Evolutionary conservation across 1,140 invertebrate species (phyloP), one percentile per base, ranked within the genome.

Genomic region (Bombus difficillimus): DNA sequence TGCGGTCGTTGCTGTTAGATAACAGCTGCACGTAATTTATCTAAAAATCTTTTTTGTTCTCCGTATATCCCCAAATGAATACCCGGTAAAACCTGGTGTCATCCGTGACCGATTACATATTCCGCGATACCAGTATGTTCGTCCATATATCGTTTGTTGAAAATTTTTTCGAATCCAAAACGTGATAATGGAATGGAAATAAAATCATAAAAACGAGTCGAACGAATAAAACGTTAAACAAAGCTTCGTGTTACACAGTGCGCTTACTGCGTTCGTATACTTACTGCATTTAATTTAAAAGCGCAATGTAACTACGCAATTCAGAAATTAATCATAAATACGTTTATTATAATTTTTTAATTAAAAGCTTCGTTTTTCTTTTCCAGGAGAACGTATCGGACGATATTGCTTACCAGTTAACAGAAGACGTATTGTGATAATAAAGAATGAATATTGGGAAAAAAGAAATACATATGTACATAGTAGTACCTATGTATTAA

Each of bases 11-110:
- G 28, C 43, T 39, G 78, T 53, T 80, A 80, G 78, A 80, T 80
- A 80, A 80, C 78, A 47, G 66, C 64, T n/a, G 43, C 68, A 28
- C 34, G 43, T 53, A 72, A 81, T 81, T 81, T 59, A 71, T 68
- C 66, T 71, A 37, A 59, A 59, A 81, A 81, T 72, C 66, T 53
- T 69, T 57, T 72, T 39, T 37, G 13, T 68, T 68, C 66, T 32
- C 3, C 18, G 18, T 34, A 18, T 22, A 22, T 68, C 32, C 32
- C 34, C 47, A 43, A 43, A 78, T 22, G 13, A n/a, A 41, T 64
- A 39, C 37, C 15, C n/a, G 37, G 76, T n/a, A 43, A 43, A 64
- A 66, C 39, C n/a, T 10, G 75, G 37, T 53, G 59, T 77, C 75
- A 13, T 18, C n/a, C 76, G 59, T 78, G 76, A 78, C 37, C 41